Evolutionary conservation across 2,888 invertebrate species (phyloP).

Genomic region (Balanococcus diminutus): DNA sequence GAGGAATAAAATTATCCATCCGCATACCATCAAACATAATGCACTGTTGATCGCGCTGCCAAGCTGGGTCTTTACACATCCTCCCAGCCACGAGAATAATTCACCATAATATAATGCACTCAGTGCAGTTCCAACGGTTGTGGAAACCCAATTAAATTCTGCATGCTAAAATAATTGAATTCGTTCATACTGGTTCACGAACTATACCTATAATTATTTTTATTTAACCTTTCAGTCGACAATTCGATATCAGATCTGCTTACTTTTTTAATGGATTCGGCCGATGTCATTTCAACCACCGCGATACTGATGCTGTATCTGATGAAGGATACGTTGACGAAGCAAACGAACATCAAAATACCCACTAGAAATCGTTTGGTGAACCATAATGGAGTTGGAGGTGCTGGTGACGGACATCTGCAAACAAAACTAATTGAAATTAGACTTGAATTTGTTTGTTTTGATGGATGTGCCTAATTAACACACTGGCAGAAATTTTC

Average conservation of each 20-base stretch:
- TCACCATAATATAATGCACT: conserved; percentile 92
- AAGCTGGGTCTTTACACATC: conserved; percentile 79
- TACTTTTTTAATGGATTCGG: neutral
- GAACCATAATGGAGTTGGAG: neutral
- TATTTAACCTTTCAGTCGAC: no score
- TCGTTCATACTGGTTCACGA: neutral
- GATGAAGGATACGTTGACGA: neutral
- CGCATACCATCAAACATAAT: conserved; percentile 78
- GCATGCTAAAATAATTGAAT: conserved; percentile 65
- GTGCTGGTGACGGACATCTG: neutral
- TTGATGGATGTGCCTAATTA: no score
- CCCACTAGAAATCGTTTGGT: neutral
- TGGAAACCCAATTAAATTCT: conserved; percentile 81
- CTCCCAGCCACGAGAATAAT: conserved; percentile 82
- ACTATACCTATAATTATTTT: neutral
- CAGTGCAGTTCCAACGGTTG: conserved; percentile 78
- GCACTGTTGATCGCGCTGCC: conserved; percentile 83
- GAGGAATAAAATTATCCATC: conserved; percentile 78
- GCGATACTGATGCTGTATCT: neutral
- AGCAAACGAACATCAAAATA: neutral
- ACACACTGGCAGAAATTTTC: no score
- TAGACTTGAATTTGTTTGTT: no score
- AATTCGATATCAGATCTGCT: no score
- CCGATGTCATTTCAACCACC: neutral
- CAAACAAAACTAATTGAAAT: no score